phyloP scores from a whole-genome alignment of 2,797 vertebrate genomes.

The Aselliscus stoliczkanus region DNA sequence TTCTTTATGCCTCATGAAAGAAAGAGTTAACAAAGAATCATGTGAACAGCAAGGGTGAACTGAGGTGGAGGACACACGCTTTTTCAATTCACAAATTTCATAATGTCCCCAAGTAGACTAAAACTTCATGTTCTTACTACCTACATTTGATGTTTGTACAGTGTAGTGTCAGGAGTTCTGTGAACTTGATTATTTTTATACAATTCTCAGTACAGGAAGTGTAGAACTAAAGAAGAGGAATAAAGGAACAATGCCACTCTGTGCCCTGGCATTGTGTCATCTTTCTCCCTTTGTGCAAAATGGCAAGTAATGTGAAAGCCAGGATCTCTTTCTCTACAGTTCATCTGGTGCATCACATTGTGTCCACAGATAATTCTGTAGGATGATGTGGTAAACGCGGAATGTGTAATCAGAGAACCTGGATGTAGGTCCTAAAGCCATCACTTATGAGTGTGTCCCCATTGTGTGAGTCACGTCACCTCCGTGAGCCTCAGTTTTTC shows the following conservation, averaged over 20 bases:
- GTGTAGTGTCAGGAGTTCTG: constrained; percentile 20
- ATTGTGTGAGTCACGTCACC: neutral
- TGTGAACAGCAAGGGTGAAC: neutral
- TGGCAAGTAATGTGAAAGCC: neutral
- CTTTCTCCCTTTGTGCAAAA: neutral
- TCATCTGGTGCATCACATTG: neutral
- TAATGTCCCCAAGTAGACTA: neutral
- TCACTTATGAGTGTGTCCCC: neutral
- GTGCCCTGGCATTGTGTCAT: neutral
- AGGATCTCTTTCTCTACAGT: neutral
- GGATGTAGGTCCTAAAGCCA: neutral
- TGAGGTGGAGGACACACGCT: neutral
- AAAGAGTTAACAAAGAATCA: neutral
- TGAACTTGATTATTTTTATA: constrained; percentile 36
- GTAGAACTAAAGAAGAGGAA: neutral
- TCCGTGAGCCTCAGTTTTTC: neutral
- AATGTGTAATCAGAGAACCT: neutral
- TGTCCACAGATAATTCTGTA: neutral
- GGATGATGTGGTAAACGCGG: neutral
- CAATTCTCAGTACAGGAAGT: neutral
- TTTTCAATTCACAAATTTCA: neutral
- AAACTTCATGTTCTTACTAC: constrained; percentile 23
- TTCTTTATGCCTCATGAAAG: neutral
- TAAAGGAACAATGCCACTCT: neutral
- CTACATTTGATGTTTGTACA: neutral